These are phyloP conservation scores for Podarcis siculus DNA, from an alignment of 2,797 vertebrate genomes.

Conservation along the genomic window DNA sequence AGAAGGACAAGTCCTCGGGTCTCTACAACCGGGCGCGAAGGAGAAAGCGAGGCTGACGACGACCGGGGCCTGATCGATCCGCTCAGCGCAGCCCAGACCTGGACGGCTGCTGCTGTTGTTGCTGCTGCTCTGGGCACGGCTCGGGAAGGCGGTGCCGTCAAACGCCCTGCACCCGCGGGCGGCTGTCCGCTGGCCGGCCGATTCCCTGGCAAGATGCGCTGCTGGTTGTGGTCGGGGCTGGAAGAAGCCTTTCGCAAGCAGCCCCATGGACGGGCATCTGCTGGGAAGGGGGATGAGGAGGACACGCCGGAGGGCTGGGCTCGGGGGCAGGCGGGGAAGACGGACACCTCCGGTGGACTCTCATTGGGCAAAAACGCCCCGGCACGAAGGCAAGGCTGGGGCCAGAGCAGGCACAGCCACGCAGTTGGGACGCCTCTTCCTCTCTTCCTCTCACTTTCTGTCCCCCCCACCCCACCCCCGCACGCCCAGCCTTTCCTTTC, in stretches of 20 bases:
- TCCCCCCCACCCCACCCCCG: background rate
- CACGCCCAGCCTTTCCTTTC: background rate
- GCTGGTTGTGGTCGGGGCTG: background rate
- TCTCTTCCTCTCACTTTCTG: background rate
- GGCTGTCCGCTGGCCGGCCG: background rate
- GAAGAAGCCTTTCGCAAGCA: background rate
- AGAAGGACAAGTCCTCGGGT: background rate
- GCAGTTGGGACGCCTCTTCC: background rate
- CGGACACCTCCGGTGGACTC: conserved; percentile 63
- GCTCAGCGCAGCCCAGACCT: too few relatives aligned
- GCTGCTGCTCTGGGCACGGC: background rate
- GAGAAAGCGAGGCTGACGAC: background rate
- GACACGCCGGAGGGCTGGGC: conserved; percentile 59
- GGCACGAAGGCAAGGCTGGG: conserved; percentile 57
- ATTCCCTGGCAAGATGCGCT: background rate
- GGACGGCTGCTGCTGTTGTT: background rate
- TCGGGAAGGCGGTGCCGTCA: background rate
- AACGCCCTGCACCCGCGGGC: background rate
- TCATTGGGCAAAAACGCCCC: conserved; percentile 75
- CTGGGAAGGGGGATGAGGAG: conserved; percentile 38
- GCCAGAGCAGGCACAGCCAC: conserved; percentile 27
- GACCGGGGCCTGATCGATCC: background rate
- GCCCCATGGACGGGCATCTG: conserved; percentile 25
- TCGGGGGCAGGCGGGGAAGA: conserved; percentile 51
- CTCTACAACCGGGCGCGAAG: accelerated